A percentile compares a stretch with the other conserved stretches of the same genome.
Evolutionary conservation across 2,888 invertebrate species (phyloP).

Genomic region (Catocala fraxini): DNA sequence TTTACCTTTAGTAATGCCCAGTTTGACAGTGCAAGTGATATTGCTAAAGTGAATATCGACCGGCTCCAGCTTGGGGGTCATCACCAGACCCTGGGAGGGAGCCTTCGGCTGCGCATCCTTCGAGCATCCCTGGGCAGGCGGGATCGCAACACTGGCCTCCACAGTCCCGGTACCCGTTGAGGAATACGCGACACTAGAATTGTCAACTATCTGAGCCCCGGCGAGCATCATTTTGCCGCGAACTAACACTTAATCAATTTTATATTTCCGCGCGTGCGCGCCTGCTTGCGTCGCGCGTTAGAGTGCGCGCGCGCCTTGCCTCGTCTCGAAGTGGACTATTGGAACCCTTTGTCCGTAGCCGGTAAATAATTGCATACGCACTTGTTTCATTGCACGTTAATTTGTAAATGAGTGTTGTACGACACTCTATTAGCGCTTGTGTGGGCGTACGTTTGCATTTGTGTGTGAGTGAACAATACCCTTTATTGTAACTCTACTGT

Average conservation of each 20-base stretch:
- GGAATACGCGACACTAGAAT: constrained; percentile 68
- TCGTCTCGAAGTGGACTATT: constrained; percentile 45
- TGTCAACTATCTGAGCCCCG: constrained; percentile 78
- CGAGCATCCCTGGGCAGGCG: constrained; percentile 34
- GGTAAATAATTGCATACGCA: constrained; percentile 66
- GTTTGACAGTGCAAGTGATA: constrained; percentile 90
- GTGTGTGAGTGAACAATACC: constrained; percentile 53
- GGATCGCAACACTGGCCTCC: constrained; percentile 13
- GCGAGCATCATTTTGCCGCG: constrained; percentile 78
- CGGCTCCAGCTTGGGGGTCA: constrained; percentile 75
- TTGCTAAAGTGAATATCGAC: constrained; percentile 92
- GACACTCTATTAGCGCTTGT: constrained; percentile 43
- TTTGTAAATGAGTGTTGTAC: constrained; percentile 61
- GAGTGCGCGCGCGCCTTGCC: constrained; percentile 70
- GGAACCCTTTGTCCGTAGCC: constrained; percentile 67
- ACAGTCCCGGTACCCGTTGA: constrained; percentile 18
- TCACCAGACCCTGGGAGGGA: constrained; percentile 55
- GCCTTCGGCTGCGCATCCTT: constrained; percentile 24
- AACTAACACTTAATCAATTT: constrained; percentile 47
- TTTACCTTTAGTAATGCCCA: constrained; percentile 92
- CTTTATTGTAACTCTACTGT: constrained; percentile 50
- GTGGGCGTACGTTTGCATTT: constrained; percentile 20
- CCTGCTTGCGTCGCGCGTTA: constrained; percentile 59
- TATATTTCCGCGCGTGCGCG: constrained; percentile 66
- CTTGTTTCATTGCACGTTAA: constrained; percentile 62